Base-by-base conservation (phyloP, 2,797 vertebrate genomes). In the Anas acuta region DNA sequence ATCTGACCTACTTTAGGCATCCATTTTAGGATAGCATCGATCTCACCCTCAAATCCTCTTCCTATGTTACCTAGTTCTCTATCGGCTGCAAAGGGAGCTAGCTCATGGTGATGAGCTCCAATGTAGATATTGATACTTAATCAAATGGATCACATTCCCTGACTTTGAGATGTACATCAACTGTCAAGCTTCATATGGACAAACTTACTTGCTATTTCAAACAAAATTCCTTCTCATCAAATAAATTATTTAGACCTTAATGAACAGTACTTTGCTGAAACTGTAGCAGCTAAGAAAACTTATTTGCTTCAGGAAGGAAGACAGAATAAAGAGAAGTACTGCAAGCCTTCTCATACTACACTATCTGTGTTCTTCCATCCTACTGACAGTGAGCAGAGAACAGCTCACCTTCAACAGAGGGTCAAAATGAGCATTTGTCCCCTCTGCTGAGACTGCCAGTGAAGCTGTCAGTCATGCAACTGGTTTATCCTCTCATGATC, bases 201-300 rank as follows among this genome's bases (percentile, higher is more conserved):
- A 86, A 23, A n/a, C 15, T 80, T 77, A 76, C 8, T 69, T 87
- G 69, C 82, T 83, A 30, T 67, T 94, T 92, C 65, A 47, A 53
- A 25, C 45, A 21, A 91, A 94, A 88, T 76, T 72, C 41, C 53
- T 87, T 67, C 78, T 54, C 39, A 57, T 22, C 77, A 89, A 87
- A 89, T 90, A 41, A 86, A 93, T 92, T 84, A 88, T 81, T 95
- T 88, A 94, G 53, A 41, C 25, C 43, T 90, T 84, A 37, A 37
- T 19, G 28, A 91, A 91, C 88, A 20, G 47, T 72, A 64, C 51
- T 73, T 56, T 30, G 23, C 23, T 37, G 62, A 67, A 86, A 85
- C 10, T 66, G 58, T 53, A 73, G 47, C 70, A 92, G 22, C 77
- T 79, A 66, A 61, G 32, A 93, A 81, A 85, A 39, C 12, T 37